A percentile compares a stretch with the other conserved stretches of the same genome.
Evolutionary conservation across 1,140 invertebrate species (phyloP).

Genomic region (Eurytemora carolleeae): DNA sequence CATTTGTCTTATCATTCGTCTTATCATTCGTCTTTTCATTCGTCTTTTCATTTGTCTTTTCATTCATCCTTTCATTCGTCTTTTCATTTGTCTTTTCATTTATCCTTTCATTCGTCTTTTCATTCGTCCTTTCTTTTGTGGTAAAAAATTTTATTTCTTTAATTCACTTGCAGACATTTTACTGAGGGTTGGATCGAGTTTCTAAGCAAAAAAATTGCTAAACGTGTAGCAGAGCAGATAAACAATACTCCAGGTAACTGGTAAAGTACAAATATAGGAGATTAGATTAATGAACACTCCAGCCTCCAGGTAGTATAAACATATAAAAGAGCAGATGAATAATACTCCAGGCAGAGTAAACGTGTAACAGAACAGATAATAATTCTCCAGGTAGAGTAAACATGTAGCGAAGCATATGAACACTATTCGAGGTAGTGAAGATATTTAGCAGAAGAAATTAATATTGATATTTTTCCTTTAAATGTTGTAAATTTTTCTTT

Average conservation of each 20-base stretch:
- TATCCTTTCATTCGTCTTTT: background rate
- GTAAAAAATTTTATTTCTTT: background rate
- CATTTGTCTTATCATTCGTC: background rate
- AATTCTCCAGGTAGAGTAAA: background rate
- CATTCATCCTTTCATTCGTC: background rate
- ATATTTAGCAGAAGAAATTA: no score
- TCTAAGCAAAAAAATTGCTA: conserved; percentile 64
- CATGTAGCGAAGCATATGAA: no score
- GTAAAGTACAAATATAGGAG: background rate
- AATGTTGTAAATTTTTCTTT: no score
- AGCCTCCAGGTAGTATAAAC: background rate
- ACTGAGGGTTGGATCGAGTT: conserved; percentile 93
- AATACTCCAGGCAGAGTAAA: background rate
- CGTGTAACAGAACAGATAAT: background rate
- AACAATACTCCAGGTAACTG: conserved; percentile 50
- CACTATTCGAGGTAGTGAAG: no score
- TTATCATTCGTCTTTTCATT: background rate
- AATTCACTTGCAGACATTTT: conserved; percentile 24
- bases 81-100: background rate
- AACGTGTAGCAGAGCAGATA: conserved; percentile 51
- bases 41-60: background rate
- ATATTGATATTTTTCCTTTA: no score
- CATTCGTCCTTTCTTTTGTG: background rate
- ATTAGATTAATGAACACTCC: background rate
- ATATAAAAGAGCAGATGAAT: background rate